Percentiles rank a stretch among this genome's conserved stretches.
Conservation (phyloP, 2,113 vertebrate species). For the Bombycilla garrulus region DNA sequence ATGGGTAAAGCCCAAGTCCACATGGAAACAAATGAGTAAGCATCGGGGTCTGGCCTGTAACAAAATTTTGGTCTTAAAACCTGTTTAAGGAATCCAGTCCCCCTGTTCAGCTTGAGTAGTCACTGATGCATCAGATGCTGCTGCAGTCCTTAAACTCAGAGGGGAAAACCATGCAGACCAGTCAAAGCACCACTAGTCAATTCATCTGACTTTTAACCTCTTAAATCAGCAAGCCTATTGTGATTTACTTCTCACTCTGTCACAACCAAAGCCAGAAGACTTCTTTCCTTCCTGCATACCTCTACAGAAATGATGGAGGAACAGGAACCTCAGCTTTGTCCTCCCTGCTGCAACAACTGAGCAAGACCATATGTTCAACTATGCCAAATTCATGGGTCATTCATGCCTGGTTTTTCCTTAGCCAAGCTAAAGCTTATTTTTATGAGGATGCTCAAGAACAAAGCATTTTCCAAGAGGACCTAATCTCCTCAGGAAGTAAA, state of each 20-base stretch:
- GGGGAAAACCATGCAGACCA: background rate
- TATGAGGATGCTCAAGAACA: conserved; percentile 19
- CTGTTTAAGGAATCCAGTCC: background rate
- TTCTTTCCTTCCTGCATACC: background rate
- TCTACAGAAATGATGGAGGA: background rate
- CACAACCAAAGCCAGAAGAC: background rate
- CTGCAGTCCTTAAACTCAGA: background rate
- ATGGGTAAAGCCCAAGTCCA: background rate
- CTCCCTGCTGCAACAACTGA: background rate
- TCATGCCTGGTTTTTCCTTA: background rate
- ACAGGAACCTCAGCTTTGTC: background rate
- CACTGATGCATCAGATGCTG: background rate
- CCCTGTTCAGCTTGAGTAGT: background rate
- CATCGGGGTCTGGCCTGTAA: background rate
- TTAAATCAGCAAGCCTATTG: background rate
- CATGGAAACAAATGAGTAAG: background rate
- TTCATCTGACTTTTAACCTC: background rate
- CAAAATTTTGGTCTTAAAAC: background rate
- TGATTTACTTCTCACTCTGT: background rate
- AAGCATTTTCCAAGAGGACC: conserved; percentile 12
- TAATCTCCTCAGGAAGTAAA: conserved; percentile 34
- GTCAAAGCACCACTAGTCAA: background rate
- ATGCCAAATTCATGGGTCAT: background rate
- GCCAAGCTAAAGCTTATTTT: background rate
- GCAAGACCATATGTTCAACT: background rate